Evolutionary conservation across 2,797 vertebrate genomes (phyloP), one percentile per base, ranked within the genome.

Genomic region (Monodelphis domestica): DNA sequence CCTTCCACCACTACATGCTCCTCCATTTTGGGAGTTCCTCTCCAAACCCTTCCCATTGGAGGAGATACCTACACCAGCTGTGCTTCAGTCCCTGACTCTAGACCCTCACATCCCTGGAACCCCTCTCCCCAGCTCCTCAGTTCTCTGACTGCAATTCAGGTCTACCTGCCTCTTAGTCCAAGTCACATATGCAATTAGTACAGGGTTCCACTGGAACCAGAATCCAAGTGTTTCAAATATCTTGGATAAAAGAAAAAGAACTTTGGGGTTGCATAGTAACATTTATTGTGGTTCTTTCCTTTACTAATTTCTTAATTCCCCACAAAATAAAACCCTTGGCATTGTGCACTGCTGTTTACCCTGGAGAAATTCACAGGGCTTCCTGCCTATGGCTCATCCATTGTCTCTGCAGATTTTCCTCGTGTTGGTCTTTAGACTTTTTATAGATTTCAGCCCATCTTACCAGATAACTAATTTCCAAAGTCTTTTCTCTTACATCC

Each of bases 361-460:
- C 38, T 91, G 6, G 52, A 91, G 93, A 94, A 91, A 91, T 88
- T 88, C 87, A 88, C 15, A 53, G 50, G 24, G 93, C 52, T 95
- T 94, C 96, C 94, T 95, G 94, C 70, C 56, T 6, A 28, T 6
- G 17, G 5, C 30, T 33, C 45, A 11, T 45, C 95, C 70, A 93
- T 96, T 96, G 95, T 97, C 94, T 95, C 88, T 0, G 70, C 87
- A 29, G 63, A 92, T 93, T 94, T 96, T 95, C 90, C 59, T 84
- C 87, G 63, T 38, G n/a, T 91, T 54, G 93, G 92, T 95, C 3
- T 10, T 24, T 17, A 54, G 78, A 33, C 50, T 87, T 84, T 91
- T 89, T 54, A 52, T 88, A 38, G 90, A 91, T 94, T 53, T 91
- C 56, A 94, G 93, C 91, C 93, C 54, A 21, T 93, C 70, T 50